Base-by-base conservation (phyloP, 2,797 vertebrate genomes). In the Tadarida brasiliensis region DNA sequence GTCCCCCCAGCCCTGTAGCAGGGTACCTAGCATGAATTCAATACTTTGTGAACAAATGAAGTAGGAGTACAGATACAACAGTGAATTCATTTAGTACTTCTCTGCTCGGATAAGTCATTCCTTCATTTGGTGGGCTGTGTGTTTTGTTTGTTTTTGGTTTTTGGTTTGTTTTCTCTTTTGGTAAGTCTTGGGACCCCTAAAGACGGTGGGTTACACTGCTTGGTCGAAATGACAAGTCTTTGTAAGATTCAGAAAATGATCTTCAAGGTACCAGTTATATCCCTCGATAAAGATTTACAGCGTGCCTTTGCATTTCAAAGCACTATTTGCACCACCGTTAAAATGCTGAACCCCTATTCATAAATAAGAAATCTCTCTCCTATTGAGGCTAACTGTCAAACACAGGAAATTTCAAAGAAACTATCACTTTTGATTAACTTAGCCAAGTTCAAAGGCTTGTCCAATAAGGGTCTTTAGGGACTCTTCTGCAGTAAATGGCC, bases 381-480 rank as follows among this genome's bases (percentile, higher is more conserved):
- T 49, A 67, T n/a, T 70, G 96, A 65, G 26, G 44, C 11, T 81
- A 80, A 47, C 26, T 89, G 10, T 63, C 57, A 86, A 96, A 70
- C n/a, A 49, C 19, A 24, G 33, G 94, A 94, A 74, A 49, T 61
- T 49, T 84, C 49, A 87, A 91, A 94, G 76, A 93, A 94, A 90
- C n/a, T 47, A 54, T 80, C 67, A 57, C 33, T 92, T 78, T 39
- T 59, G 95, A 87, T 67, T 85, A 68, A 65, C 10, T 70, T 19
- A 24, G 51, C 20, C 44, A 92, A 83, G 78, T 68, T 85, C 57
- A 92, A 93, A 88, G 12, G 11, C 10, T n/a, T 59, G 39, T 24
- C 81, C 65, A 65, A 51, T 65, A 85, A 47, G 87, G 22, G 44
- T 86, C 30, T 74, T 24, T 22, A 92, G 44, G 92, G 65, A 92